These are phyloP conservation scores for Haliaeetus leucogaster DNA, from an alignment of 2,113 vertebrate species.

Conservation along the genomic window DNA sequence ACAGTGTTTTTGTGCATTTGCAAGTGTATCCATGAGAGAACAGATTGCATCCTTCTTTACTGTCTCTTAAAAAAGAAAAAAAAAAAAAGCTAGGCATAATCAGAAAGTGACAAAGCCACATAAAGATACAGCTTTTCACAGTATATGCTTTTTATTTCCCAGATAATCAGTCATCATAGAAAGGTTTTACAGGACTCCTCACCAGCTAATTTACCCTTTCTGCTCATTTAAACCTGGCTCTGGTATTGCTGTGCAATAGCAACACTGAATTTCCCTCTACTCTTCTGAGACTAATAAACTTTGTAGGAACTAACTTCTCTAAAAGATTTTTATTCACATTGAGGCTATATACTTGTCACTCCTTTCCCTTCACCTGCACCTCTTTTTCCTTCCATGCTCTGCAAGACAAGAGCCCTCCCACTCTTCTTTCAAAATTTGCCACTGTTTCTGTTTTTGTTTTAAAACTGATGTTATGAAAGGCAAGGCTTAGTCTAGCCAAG, in stretches of 20 bases:
- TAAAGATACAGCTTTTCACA: neutral
- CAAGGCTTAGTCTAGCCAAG: neutral
- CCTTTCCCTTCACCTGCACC: neutral
- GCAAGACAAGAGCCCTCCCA: neutral
- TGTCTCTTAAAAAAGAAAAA: neutral
- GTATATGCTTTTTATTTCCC: neutral
- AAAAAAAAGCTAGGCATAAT: neutral
- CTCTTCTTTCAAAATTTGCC: neutral
- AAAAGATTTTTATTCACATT: neutral
- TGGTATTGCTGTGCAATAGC: neutral
- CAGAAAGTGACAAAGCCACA: neutral
- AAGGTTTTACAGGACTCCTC: neutral
- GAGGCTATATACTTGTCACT: neutral
- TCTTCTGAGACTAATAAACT: neutral
- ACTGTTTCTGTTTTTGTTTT: neutral
- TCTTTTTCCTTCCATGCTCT: neutral
- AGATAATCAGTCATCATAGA: neutral
- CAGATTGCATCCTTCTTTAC: neutral
- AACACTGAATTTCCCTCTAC: neutral
- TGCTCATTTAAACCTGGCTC: neutral
- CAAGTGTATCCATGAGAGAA: neutral
- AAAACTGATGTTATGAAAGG: neutral
- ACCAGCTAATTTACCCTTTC: neutral
- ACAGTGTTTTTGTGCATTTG: neutral
- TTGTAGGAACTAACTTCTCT: neutral